Base-by-base conservation (phyloP, 2,888 invertebrate genomes). In the Fissipunctia ypsillon region DNA sequence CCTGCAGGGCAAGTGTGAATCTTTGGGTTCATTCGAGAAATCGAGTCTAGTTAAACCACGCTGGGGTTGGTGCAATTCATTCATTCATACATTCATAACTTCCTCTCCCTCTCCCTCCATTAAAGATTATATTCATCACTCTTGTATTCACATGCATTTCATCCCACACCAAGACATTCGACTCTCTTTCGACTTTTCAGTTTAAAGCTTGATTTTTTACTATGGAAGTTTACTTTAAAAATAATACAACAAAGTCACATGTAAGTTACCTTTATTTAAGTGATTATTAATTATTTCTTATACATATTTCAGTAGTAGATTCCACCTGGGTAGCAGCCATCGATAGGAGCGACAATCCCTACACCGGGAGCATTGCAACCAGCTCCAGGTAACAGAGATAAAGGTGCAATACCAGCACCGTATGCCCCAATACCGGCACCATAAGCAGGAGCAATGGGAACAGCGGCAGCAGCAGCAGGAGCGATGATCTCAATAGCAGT, bases 251-350 rank as follows among this genome's bases (percentile, higher is more conserved):
- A 65, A 28, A 52, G 16, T 69, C n/a, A 35, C 12, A 25, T 14
- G 4, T 0, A 52, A 56, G 19, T 43, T n/a, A 0, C 10, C n/a
- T 78, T 77, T 70, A 54, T 59, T 38, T 78, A 10, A 1, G 0
- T 50, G 10, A n/a, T 10, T 35, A 63, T 1, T 9, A 3, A 22
- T 9, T 3, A 0, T 28, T 28, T 5, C 0, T n/a, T n/a, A 14
- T 1, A 12, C 5, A 19, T n/a, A 38, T 38, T 38, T 38, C 22
- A 78, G 28, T 65, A 70, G 35, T 54, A 69, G 35, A 69, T 60
- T 14, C 70, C 70, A 35, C 31, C 1, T 35, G 14, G 41, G 0
- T 65, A 70, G 48, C 78, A 78, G 3, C 78, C 65, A 48, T 41
- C 19, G 19, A 45, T 16, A 5, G 76, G 78, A 9, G 78, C 65